phyloP scores from a whole-genome alignment of 2,797 vertebrate species.

The Periophthalmus magnuspinnatus region DNA sequence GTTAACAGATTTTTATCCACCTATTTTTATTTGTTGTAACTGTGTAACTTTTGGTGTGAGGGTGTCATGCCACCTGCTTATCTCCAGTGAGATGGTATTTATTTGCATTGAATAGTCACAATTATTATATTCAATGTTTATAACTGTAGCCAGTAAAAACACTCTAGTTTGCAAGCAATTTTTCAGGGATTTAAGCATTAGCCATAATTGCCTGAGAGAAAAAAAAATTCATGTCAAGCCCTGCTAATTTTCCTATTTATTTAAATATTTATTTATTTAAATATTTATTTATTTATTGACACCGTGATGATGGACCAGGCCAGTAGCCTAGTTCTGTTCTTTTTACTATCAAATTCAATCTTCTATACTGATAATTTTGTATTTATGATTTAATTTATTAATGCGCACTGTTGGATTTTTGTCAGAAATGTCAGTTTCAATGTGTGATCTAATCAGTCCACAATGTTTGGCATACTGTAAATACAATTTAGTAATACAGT shows the following conservation, averaged over 20 bases:
- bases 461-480: not conserved
- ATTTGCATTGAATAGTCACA: no score
- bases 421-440: constrained; percentile 8
- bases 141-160: no score
- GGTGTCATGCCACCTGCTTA: not conserved
- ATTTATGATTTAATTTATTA: constrained; percentile 4
- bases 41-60: not conserved
- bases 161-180: no score
- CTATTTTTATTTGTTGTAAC: no score
- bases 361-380: not conserved
- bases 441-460: constrained; percentile 1
- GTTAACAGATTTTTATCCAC: not conserved
- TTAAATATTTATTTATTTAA: not conserved
- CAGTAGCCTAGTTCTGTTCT: not conserved
- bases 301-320: not conserved
- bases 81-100: no score
- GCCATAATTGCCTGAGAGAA: no score
- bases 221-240: not conserved
- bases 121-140: no score
- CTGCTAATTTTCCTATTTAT: not conserved
- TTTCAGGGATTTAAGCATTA: not conserved
- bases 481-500: constrained; percentile 1
- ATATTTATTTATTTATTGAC: not conserved
- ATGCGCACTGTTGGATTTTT: constrained; percentile 10
- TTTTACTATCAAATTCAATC: not conserved